Base-by-base conservation (phyloP, 2,113 vertebrate genomes). In the Percopsis transmontana region DNA sequence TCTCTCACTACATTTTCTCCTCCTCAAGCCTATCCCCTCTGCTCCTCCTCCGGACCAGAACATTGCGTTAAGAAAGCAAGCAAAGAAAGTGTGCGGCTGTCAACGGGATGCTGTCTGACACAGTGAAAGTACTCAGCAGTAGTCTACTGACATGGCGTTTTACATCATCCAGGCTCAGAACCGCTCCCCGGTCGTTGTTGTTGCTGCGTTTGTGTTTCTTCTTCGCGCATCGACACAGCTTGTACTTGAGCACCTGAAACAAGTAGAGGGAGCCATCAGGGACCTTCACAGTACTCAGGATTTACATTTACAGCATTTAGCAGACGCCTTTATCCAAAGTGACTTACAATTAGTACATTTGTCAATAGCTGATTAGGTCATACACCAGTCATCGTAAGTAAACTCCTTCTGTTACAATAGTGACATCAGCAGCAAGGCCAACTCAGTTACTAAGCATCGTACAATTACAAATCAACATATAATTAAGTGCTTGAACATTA, bases 101-200 rank as follows among this genome's bases (percentile, higher is more conserved):
- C 74, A 63, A 56, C 21, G 44, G 40, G 33, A 57, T 58, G 61
- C 33, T 24, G 16, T 57, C 12, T 71, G 78, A 77, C 77, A 78
- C 53, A 66, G 70, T 59, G 27, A 52, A 53, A 77, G 66, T 68
- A 69, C 74, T 71, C 51, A 62, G 66, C 55, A 58, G 70, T 38
- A 47, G 74, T 50, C 18, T 85, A 93, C 97, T 98, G 79, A 98
- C 97, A 39, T 99, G 96, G 90, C 93, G 96, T 72, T 98, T 98
- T 79, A 99, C 96, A 61, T 99, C 95, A 16, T 99, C 96, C 94
- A 99, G 93, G 90, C 95, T 98, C 86, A 99, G 93, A 5, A 95
- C 94, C 6, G 96, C 94, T 56, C 96, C 97, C 65, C 96, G 94
- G 90, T 99, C 96, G 0, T 94, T 95, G 88, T 95, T 99, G 93